Evolutionary conservation across 2,888 invertebrate genomes (phyloP).

Genomic region (Yponomeuta malinellus): DNA sequence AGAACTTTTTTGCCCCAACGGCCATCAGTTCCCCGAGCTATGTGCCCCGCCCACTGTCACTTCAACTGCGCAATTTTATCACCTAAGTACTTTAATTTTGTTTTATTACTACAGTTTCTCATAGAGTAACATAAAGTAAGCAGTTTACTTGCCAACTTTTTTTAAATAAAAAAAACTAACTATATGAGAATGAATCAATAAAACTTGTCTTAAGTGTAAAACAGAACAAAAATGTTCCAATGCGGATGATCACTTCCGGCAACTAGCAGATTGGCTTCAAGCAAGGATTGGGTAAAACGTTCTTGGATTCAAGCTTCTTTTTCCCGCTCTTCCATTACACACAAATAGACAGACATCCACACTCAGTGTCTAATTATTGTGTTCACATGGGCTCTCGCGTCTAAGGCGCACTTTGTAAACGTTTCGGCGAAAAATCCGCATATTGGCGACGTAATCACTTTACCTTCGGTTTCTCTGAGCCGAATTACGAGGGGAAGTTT

Average conservation of each 20-base stretch:
- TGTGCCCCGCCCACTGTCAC: too few species aligned
- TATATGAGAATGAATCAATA: too few species aligned
- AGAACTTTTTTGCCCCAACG: too few species aligned
- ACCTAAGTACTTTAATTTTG: too few species aligned
- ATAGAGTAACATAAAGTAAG: too few species aligned
- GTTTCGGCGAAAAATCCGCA: slow-evolving; percentile 55
- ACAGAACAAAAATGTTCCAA: not conserved
- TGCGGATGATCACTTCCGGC: not conserved
- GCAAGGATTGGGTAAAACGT: too few species aligned
- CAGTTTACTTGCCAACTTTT: too few species aligned
- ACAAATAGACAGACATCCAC: not conserved
- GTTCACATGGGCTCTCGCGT: slow-evolving; percentile 5
- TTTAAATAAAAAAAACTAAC: too few species aligned
- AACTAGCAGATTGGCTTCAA: not conserved
- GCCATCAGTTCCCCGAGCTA: too few species aligned
- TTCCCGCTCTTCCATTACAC: slow-evolving; percentile 6
- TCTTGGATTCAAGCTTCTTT: not conserved
- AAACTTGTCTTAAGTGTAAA: not conserved
- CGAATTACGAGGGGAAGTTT: slow-evolving; percentile 66
- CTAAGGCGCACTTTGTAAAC: slow-evolving; percentile 19
- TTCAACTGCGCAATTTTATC: too few species aligned
- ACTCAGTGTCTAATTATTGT: slow-evolving; percentile 5
- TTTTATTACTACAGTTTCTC: too few species aligned
- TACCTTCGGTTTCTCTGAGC: slow-evolving; percentile 68
- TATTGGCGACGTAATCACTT: slow-evolving; percentile 68